phyloP scores from a whole-genome alignment of 92 coral and sea anemone species.

The Zoanthus gigantus region DNA sequence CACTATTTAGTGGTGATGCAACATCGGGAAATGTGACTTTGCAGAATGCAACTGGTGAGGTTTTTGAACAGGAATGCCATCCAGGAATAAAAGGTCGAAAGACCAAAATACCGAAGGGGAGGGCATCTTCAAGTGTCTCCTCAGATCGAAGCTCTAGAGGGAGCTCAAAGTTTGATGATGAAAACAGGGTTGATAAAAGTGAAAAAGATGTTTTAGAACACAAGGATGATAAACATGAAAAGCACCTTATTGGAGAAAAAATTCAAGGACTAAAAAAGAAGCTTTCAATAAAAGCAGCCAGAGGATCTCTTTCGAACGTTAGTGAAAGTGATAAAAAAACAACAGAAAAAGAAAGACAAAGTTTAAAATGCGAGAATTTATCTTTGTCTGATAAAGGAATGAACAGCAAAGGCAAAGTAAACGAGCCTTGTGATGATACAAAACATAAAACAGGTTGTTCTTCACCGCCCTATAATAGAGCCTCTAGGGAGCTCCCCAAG shows the following conservation, averaged over 20 bases:
- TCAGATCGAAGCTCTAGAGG: constrained; percentile 37
- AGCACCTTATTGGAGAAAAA: constrained; percentile 19
- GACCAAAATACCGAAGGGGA: constrained; percentile 12
- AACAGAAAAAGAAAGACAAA: constrained; percentile 25
- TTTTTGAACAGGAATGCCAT: neutral
- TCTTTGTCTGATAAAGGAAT: neutral
- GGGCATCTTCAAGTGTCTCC: constrained; percentile 9
- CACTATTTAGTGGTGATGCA: neutral
- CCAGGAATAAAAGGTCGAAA: neutral
- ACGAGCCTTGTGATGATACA: neutral
- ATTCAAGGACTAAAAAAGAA: constrained; percentile 29
- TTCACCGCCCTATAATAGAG: constrained; percentile 19
- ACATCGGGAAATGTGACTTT: neutral
- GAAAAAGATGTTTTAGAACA: neutral
- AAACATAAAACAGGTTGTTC: constrained; percentile 13
- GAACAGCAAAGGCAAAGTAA: neutral
- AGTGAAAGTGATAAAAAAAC: neutral
- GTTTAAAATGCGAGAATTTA: constrained; percentile 3
- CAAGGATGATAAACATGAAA: constrained; percentile 32
- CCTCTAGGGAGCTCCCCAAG: constrained; percentile 30
- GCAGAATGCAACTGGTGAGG: neutral
- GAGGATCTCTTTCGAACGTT: neutral
- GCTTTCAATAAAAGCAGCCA: constrained; percentile 6
- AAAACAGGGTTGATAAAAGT: neutral
- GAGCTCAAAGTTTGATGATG: constrained; percentile 31